Conservation (phyloP, 2,797 vertebrate genomes). For the Heteromormyrus szaboi region DNA sequence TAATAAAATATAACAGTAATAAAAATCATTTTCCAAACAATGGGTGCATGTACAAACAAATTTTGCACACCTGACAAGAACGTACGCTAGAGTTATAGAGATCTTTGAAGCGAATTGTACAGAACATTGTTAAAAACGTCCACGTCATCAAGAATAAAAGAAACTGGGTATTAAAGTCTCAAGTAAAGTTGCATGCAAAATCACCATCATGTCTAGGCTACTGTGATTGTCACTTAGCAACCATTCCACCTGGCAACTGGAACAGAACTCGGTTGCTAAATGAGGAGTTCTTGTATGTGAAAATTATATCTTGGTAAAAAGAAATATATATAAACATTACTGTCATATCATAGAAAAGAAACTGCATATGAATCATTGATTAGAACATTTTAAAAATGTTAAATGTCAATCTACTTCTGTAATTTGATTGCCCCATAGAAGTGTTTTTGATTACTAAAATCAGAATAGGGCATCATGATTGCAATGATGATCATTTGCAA, state of each 20-base stretch:
- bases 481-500: not conserved
- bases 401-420: not conserved
- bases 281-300: not conserved
- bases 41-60: not conserved
- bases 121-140: not conserved
- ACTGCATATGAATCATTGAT: conserved; percentile 4
- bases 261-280: not conserved
- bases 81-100: not conserved
- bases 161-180: not conserved
- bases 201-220: not conserved
- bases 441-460: not conserved
- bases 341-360: conserved; percentile 2
- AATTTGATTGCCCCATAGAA: not conserved
- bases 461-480: not conserved
- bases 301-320: not conserved
- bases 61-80: not conserved
- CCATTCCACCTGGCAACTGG: not conserved
- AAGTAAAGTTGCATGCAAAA: not conserved
- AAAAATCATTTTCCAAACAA: not conserved
- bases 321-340: not conserved
- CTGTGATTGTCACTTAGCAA: not conserved
- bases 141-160: not conserved
- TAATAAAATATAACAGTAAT: conserved; percentile 3
- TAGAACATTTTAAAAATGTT: not conserved
- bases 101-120: not conserved